phyloP scores from a whole-genome alignment of 1,140 invertebrate species.

The Diuraphis noxia region DNA sequence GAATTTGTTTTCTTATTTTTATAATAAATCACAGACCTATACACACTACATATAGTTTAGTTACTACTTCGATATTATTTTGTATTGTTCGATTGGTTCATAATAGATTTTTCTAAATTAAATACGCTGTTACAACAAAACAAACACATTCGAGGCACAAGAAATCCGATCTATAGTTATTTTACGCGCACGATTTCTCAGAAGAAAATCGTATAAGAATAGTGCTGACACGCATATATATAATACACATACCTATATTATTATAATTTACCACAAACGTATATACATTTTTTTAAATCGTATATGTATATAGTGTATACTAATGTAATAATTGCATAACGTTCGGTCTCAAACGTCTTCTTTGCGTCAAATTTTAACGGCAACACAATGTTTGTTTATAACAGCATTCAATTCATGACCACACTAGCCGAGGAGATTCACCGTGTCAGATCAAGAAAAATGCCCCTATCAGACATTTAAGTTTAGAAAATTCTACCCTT shows the following conservation, averaged over 20 bases:
- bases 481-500: background rate
- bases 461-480: background rate
- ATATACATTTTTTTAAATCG: background rate
- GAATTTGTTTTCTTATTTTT: background rate
- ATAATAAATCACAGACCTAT: background rate
- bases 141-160: background rate
- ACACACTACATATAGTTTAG: background rate
- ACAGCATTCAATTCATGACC: background rate
- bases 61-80: background rate
- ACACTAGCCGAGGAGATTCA: background rate
- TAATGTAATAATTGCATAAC: no score
- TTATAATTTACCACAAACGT: background rate
- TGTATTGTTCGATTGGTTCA: slow-evolving; percentile 3
- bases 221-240: slow-evolving; percentile 1
- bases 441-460: background rate
- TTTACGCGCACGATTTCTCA: background rate
- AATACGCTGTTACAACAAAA: background rate
- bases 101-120: slow-evolving; percentile 19
- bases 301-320: background rate
- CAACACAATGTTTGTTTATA: background rate
- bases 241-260: background rate
- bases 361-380: background rate
- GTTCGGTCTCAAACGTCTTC: background rate
- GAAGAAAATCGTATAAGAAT: background rate
- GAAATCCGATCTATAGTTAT: slow-evolving; percentile 37